Percentiles rank a stretch among this genome's conserved stretches.
These are phyloP conservation scores for Hirudinaria manillensis DNA, from an alignment of 2,888 invertebrate species.

Conservation along the genomic window DNA sequence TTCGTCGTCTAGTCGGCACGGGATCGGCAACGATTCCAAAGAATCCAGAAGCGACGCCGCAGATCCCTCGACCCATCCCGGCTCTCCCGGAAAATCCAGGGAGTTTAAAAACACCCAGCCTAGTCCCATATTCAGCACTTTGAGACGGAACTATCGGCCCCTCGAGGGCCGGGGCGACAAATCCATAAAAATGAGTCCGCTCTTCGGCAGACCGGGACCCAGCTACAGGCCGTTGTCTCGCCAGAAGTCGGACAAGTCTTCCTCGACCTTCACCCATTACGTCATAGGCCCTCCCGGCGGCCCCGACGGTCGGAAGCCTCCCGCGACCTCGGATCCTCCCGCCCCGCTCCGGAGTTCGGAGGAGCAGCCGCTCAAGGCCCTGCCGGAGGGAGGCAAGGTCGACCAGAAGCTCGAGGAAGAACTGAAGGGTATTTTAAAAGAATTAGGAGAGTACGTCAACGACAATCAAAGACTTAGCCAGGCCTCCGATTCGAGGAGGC, in stretches of 20 bases:
- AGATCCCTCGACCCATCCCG: not conserved
- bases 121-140: conserved; percentile 4
- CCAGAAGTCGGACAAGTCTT: not conserved
- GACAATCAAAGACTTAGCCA: not conserved
- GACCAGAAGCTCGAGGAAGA: not conserved
- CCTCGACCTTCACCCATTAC: conserved; percentile 9
- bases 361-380: not conserved
- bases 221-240: not conserved
- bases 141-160: not conserved
- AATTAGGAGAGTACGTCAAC: conserved; percentile 5
- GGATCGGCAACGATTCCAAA: not conserved
- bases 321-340: too few relatives aligned
- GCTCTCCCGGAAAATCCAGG: not conserved
- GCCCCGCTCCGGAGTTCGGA: too few relatives aligned
- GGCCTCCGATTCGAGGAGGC: not conserved
- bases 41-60: not conserved
- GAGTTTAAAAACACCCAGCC: not conserved
- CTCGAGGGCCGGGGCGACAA: not conserved
- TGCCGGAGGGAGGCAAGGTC: not conserved
- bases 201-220: not conserved
- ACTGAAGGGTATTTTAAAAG: conserved; percentile 1
- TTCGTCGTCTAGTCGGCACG: not conserved
- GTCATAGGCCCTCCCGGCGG: not conserved
- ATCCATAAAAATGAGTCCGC: not conserved
- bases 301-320: not conserved